These are phyloP conservation scores for Chelonoidis abingdonii DNA, from an alignment of 2,113 vertebrate genomes.

Conservation along the genomic window DNA sequence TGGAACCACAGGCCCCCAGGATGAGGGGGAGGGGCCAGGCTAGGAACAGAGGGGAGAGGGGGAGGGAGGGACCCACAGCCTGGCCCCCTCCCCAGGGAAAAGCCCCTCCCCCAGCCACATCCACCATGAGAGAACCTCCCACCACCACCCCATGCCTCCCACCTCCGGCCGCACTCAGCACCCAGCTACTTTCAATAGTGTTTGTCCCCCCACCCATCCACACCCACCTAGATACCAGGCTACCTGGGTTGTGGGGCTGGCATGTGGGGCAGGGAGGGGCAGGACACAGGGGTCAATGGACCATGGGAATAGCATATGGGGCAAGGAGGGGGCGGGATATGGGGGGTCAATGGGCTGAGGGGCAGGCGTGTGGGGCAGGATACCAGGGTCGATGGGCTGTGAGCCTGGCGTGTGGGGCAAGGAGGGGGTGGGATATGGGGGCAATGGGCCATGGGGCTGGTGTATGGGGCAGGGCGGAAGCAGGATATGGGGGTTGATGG, in stretches of 20 bases:
- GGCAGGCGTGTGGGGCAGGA: neutral
- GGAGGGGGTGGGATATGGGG: neutral
- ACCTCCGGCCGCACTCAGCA: neutral
- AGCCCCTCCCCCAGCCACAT: neutral
- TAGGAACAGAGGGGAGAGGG: neutral
- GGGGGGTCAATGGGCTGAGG: rapidly evolving
- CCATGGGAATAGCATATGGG: neutral
- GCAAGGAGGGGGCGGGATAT: neutral
- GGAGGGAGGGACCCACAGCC: neutral
- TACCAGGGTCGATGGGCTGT: neutral
- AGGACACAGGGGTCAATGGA: rapidly evolving
- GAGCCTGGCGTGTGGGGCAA: no score
- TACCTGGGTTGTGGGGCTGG: neutral
- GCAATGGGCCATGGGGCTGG: no score
- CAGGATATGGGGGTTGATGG: no score
- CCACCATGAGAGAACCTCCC: neutral
- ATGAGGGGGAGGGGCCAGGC: neutral
- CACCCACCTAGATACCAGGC: neutral
- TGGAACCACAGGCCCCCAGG: neutral
- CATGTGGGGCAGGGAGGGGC: neutral
- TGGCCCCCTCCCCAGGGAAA: neutral
- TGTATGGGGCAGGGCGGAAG: no score
- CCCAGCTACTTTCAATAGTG: neutral
- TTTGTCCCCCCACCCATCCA: rapidly evolving
- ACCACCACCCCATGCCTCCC: neutral